Conservation (phyloP, 2,888 invertebrate genomes). For the Rhagonycha fulva region DNA sequence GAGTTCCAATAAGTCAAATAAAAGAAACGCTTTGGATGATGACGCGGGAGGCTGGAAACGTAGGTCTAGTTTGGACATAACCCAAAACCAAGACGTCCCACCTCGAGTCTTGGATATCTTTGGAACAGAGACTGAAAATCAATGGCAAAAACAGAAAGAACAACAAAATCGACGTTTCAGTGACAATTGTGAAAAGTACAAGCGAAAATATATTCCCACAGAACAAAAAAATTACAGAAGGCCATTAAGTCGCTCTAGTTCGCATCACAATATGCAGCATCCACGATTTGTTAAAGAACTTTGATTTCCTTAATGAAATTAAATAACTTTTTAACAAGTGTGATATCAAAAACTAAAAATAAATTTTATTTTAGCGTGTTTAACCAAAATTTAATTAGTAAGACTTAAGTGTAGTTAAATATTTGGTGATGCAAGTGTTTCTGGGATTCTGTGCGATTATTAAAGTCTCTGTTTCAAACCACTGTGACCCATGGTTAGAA, state of each 20-base stretch:
- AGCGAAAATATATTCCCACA: constrained; percentile 56
- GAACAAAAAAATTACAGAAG: constrained; percentile 54
- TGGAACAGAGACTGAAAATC: constrained; percentile 63
- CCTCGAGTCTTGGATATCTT: constrained; percentile 70
- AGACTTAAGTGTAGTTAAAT: background rate
- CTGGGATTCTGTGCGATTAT: background rate
- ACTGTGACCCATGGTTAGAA: background rate
- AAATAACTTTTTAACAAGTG: constrained; percentile 1
- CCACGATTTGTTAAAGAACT: constrained; percentile 67
- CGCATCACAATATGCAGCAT: constrained; percentile 68
- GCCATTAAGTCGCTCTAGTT: constrained; percentile 56
- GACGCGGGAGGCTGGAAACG: constrained; percentile 68
- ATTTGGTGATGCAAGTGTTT: background rate
- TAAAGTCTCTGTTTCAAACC: background rate
- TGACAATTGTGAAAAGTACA: constrained; percentile 43
- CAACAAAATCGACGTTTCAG: constrained; percentile 33
- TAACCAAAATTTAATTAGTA: background rate
- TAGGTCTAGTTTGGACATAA: constrained; percentile 62
- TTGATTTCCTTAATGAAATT: constrained; percentile 58
- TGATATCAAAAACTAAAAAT: background rate
- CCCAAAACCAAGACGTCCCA: constrained; percentile 63
- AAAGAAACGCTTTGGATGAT: constrained; percentile 60
- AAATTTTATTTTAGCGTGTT: background rate
- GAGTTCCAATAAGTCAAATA: constrained; percentile 70
- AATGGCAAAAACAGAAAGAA: constrained; percentile 56